Evolutionary conservation across 2,113 vertebrate species (phyloP).

Genomic region (Xenopus borealis): DNA sequence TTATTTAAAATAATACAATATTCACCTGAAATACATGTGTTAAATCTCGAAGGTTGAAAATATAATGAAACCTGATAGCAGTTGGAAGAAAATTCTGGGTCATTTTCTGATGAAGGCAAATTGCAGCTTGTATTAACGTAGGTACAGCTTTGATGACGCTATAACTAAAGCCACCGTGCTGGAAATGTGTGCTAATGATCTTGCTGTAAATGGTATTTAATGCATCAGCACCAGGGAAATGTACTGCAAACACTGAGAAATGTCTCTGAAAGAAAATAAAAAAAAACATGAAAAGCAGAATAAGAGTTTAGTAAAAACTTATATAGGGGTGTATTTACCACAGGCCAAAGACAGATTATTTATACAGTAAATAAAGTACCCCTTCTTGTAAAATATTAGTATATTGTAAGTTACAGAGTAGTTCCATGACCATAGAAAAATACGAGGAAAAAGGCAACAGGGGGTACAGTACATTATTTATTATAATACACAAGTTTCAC

Average conservation of each 20-base stretch:
- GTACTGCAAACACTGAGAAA: conserved; percentile 75
- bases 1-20: neutral
- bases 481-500: too few relatives aligned
- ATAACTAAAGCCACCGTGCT: conserved; percentile 69
- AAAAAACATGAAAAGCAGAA: neutral
- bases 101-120: conserved; percentile 77
- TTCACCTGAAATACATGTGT: conserved; percentile 68
- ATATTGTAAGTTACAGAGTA: too few relatives aligned
- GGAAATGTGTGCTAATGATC: conserved; percentile 72
- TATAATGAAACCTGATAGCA: conserved; percentile 71
- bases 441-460: too few relatives aligned
- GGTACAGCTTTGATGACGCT: conserved; percentile 67
- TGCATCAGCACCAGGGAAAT: conserved; percentile 61
- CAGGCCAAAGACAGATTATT: too few relatives aligned
- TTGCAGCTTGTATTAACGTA: conserved; percentile 62
- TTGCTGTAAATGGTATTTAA: conserved; percentile 67
- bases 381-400: too few relatives aligned
- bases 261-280: conserved; percentile 60
- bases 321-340: too few relatives aligned
- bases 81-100: conserved; percentile 74
- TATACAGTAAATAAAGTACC: too few relatives aligned
- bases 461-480: too few relatives aligned
- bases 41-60: conserved; percentile 74
- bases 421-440: too few relatives aligned
- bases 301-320: too few relatives aligned